These are phyloP conservation scores for Pitangus sulphuratus DNA, from an alignment of 2,797 vertebrate genomes.

Conservation along the genomic window DNA sequence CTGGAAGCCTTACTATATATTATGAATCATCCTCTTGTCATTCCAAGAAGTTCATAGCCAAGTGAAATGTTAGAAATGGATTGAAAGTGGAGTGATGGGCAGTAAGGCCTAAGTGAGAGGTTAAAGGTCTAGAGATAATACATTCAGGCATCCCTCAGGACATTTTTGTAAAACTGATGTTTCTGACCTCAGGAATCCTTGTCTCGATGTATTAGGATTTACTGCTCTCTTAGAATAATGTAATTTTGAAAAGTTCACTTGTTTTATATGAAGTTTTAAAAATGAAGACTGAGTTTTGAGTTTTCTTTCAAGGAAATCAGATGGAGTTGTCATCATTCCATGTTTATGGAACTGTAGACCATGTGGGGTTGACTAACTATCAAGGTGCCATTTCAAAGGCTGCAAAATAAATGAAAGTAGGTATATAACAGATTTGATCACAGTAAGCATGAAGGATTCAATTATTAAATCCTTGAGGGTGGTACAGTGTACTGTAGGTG, in stretches of 20 bases:
- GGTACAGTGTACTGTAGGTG: background rate
- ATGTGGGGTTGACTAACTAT: background rate
- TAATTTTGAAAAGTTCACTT: constrained; percentile 66
- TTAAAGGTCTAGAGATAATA: constrained; percentile 72
- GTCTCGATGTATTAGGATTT: constrained; percentile 60
- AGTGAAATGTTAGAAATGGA: constrained; percentile 76
- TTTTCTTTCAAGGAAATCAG: constrained; percentile 52
- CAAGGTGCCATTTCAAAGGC: background rate
- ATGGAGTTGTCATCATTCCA: background rate
- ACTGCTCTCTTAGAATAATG: constrained; percentile 63
- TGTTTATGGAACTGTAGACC: background rate
- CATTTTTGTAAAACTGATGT: constrained; percentile 64
- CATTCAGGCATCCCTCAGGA: constrained; percentile 63
- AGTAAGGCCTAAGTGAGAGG: constrained; percentile 63
- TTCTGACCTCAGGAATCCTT: constrained; percentile 69
- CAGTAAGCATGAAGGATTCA: background rate
- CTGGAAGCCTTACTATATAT: constrained; percentile 72
- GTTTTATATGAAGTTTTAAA: constrained; percentile 24
- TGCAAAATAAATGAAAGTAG: background rate
- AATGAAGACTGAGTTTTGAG: background rate
- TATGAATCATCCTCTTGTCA: constrained; percentile 78
- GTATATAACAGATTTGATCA: background rate
- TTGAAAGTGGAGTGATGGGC: constrained; percentile 66
- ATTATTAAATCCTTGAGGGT: background rate
- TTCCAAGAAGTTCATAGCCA: constrained; percentile 73